Evolutionary conservation across 2,888 invertebrate genomes (phyloP), one percentile per base, ranked within the genome.

Genomic region (Epinotia demarniana): DNA sequence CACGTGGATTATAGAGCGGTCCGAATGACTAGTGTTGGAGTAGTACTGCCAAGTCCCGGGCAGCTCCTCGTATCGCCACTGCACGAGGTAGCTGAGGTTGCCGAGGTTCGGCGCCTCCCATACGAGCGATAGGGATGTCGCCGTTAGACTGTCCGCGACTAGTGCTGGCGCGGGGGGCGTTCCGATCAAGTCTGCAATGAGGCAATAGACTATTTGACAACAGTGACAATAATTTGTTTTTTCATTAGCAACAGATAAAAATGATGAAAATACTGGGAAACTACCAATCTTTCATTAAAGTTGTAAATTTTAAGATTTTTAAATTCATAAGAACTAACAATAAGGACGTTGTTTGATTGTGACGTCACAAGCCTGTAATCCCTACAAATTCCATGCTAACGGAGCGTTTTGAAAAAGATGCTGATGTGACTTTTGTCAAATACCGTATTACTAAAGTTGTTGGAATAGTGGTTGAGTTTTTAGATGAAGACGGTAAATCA

Each of bases 21-120:
- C 95, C 1, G 95, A 95, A 95, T 96, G 96, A 67, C 96, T 96
- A 81, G 96, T 96, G 85, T 97, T 96, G 64, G 96, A 94, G 86
- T 97, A 97, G 87, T 97, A 97, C 86, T 97, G 97, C 98, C 98
- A 98, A 27, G 96, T 95, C 68, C 95, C 95, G 5, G 95, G 95
- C 60, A 95, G 88, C 80, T 96, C 96, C 80, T 96, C 96, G 85
- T 96, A 97, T 68, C 96, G 95, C 96, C 96, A 97, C 89, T 98
- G 97, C 33, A 97, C 95, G 83, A 97, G 83, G 89, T 94, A 96
- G 83, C 91, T 95, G 82, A 95, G 90, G 85, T 89, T 95, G 86
- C 89, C 95, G 77, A 94, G 90, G 81, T 90, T 91, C 78, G 88
- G 95, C 81, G 90, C 95, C 86, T 96, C 97, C 98, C 98, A 98